phyloP scores from a whole-genome alignment of 2,888 invertebrate genomes.

The Arctia plantaginis region DNA sequence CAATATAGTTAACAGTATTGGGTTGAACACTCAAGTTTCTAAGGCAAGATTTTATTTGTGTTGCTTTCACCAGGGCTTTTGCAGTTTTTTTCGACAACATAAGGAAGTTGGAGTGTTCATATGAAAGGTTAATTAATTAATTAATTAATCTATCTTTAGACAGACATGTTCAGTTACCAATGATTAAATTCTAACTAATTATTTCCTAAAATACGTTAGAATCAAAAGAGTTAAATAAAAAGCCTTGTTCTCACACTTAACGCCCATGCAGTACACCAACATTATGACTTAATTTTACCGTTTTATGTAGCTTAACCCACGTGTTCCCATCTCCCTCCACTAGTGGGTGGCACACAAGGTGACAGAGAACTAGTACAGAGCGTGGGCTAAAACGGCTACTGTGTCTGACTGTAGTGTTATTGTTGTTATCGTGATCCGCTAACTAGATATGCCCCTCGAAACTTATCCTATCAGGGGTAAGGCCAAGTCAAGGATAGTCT shows the following conservation, averaged over 20 bases:
- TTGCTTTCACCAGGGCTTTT: too few relatives aligned
- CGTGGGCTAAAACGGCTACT: constrained; percentile 17
- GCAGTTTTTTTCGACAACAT: too few relatives aligned
- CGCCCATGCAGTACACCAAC: not conserved
- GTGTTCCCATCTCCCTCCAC: constrained; percentile 6
- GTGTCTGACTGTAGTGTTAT: constrained; percentile 2
- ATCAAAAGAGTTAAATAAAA: not conserved
- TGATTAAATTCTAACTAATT: not conserved
- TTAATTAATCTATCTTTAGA: too few relatives aligned
- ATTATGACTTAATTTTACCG: constrained; percentile 10
- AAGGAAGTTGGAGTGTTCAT: too few relatives aligned
- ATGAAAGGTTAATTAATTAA: too few relatives aligned
- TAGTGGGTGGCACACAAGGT: constrained; percentile 17
- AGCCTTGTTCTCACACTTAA: not conserved
- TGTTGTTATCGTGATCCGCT: constrained; percentile 3
- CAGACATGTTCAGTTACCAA: too few relatives aligned
- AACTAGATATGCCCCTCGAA: not conserved
- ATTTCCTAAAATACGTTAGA: not conserved
- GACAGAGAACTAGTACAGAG: constrained; percentile 11
- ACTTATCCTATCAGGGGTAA: not conserved
- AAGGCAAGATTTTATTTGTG: too few relatives aligned
- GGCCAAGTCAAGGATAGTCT: not conserved
- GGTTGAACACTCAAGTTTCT: too few relatives aligned
- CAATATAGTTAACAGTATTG: too few relatives aligned
- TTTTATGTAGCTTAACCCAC: constrained; percentile 14